Conservation (phyloP, 23 tunicate species). For the Oikopleura vanhoeffeni region DNA sequence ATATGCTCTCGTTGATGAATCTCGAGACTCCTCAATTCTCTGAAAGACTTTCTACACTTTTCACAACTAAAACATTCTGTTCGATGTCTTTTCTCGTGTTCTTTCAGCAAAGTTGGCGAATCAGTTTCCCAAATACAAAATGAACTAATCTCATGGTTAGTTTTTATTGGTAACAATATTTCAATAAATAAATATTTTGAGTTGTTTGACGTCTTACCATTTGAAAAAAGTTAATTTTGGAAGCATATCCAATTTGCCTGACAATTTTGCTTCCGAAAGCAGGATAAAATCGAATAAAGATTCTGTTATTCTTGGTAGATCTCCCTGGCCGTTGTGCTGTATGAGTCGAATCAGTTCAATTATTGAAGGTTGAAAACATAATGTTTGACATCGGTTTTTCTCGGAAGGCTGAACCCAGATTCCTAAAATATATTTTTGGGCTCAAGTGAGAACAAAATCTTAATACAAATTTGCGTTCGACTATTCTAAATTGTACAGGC, state of each 20-base stretch:
- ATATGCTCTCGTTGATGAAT: background rate
- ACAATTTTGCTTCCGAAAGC: constrained; percentile 25
- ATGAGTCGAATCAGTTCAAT: constrained; percentile 54
- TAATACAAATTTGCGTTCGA: too few relatives aligned
- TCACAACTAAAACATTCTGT: background rate
- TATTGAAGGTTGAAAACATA: background rate
- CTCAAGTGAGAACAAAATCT: too few relatives aligned
- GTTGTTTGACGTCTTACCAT: background rate
- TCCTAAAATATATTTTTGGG: too few relatives aligned
- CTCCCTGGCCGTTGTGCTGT: constrained; percentile 58
- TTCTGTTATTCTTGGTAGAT: constrained; percentile 55
- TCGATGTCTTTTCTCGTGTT: background rate
- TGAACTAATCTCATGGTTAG: background rate
- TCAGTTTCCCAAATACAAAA: background rate
- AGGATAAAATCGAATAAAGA: constrained; percentile 46
- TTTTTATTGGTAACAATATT: background rate
- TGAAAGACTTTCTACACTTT: background rate
- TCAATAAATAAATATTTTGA: background rate
- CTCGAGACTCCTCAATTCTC: background rate
- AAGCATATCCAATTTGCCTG: background rate
- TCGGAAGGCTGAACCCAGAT: background rate
- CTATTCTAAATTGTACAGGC: too few relatives aligned
- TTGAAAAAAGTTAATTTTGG: background rate
- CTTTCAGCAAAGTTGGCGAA: background rate
- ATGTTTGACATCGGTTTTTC: background rate